Conservation (phyloP, 1,140 invertebrate species). For the Cyclina sinensis region DNA sequence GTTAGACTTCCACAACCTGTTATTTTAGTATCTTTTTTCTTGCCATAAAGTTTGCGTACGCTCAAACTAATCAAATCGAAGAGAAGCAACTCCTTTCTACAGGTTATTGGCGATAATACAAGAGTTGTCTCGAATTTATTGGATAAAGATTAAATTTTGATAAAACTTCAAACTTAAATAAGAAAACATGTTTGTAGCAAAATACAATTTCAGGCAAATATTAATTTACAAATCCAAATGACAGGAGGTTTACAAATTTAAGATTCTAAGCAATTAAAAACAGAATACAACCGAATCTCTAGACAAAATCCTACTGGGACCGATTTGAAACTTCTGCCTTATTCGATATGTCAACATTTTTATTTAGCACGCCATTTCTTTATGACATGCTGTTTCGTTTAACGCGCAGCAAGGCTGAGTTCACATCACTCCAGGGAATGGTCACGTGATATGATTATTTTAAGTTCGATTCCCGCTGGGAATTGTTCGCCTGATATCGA, state of each 20-base stretch:
- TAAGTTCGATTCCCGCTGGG: constrained; percentile 68
- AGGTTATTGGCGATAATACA: no score
- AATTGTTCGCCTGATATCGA: constrained; percentile 63
- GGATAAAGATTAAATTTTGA: no score
- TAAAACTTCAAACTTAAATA: no score
- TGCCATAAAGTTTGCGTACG: no score
- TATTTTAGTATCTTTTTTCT: no score
- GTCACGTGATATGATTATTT: constrained; percentile 67
- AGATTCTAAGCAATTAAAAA: neutral
- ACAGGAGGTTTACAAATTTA: neutral
- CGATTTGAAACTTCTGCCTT: constrained; percentile 28
- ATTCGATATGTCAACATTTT: constrained; percentile 45
- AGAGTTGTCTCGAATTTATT: no score
- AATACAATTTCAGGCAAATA: no score
- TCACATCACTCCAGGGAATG: constrained; percentile 52
- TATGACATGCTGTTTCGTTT: constrained; percentile 61
- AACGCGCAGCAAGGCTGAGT: constrained; percentile 37
- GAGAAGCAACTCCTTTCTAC: no score
- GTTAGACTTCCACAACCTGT: no score
- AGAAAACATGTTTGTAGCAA: no score
- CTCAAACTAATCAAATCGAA: no score
- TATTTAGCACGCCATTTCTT: constrained; percentile 51
- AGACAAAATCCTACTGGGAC: constrained; percentile 21
- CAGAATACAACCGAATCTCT: neutral
- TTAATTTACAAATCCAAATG: no score